A percentile compares a stretch with the other conserved stretches of the same genome.
phyloP scores from a whole-genome alignment of 2,888 invertebrate species.

The Drosophila conformis region DNA sequence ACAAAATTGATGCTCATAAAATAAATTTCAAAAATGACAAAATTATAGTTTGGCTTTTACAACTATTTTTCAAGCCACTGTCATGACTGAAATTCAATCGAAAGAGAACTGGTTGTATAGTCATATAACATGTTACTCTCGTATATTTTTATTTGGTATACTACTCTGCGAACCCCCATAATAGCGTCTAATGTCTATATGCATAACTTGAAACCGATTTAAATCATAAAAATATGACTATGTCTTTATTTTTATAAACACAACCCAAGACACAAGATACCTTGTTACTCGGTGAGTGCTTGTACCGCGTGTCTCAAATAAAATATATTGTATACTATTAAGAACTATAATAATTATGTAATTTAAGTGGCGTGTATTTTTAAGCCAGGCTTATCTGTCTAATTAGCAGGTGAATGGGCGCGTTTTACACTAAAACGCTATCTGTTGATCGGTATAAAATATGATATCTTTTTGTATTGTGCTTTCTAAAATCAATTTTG shows the following conservation, averaged over 20 bases:
- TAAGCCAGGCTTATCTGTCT: constrained; percentile 62
- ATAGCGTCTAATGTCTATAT: constrained; percentile 36
- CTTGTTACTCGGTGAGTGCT: constrained; percentile 8
- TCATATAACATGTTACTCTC: constrained; percentile 28
- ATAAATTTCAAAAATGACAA: constrained; percentile 79
- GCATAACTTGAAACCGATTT: constrained; percentile 71
- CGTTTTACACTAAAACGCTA: constrained; percentile 42
- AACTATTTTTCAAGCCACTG: constrained; percentile 56
- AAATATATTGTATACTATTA: constrained; percentile 27
- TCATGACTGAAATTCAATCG: constrained; percentile 57
- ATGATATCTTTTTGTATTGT: constrained; percentile 65
- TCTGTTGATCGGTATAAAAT: constrained; percentile 52
- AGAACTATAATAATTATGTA: constrained; percentile 18
- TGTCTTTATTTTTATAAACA: constrained; percentile 72
- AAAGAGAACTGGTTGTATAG: constrained; percentile 66
- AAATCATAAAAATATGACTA: constrained; percentile 72
- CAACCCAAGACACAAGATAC: constrained; percentile 16
- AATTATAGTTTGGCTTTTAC: constrained; percentile 74
- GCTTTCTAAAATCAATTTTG: constrained; percentile 75
- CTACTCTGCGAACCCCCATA: constrained; percentile 3
- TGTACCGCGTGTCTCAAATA: constrained; percentile 39
- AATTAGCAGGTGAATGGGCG: constrained; percentile 74
- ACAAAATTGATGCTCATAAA: constrained; percentile 75
- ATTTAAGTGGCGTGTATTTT: constrained; percentile 39
- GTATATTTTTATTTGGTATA: constrained; percentile 29